Evolutionary conservation across 2,888 invertebrate genomes (phyloP), one percentile per base, ranked within the genome.

Genomic region (Reticulitermes lucifugus): DNA sequence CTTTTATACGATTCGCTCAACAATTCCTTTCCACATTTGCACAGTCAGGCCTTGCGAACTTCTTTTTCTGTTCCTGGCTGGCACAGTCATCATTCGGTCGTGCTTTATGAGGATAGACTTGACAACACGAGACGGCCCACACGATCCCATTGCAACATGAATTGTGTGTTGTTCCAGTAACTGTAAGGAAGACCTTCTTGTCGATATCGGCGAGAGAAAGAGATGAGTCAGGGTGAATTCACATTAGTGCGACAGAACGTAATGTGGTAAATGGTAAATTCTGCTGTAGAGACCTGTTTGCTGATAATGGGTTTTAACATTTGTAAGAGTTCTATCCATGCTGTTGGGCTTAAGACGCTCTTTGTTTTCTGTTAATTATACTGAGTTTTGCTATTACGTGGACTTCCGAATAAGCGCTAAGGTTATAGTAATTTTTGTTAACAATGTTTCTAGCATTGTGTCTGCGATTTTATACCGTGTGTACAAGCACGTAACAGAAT

Each of bases 11-110:
- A 70, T 65, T 70, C 70, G 41, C 9, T 70, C 22, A 46, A 25
- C 81, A 41, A 70, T 41, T 22, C 35, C 41, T 77, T 77, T 77
- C 77, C 77, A 77, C 77, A 77, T 77, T 46, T 77, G 10, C 77
- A n/a, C 77, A 77, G 43, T 0, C 77, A 81, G 81, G 65, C 81
- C 81, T 81, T 81, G 81, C 70, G n/a, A 77, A 77, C 22, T 46
- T 5, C n/a, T 25, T 43, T 43, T 21, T 51, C 22, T 51, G 7
- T 73, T 73, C 35, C 73, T 41, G 21, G 41, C 73, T 41, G 22
- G 73, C 73, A 73, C 29, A 77, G 77, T n/a, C 43, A 77, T 77
- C 77, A 25, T 46, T 21, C 21, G 77, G 46, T 77, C 77, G 77
- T 77, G 77, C 77, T 51, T 46, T 77, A 77, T 77, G 46, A 46